Evolutionary conservation across 1,140 invertebrate species (phyloP).

Genomic region (Pseudomyrmex dendroicus): DNA sequence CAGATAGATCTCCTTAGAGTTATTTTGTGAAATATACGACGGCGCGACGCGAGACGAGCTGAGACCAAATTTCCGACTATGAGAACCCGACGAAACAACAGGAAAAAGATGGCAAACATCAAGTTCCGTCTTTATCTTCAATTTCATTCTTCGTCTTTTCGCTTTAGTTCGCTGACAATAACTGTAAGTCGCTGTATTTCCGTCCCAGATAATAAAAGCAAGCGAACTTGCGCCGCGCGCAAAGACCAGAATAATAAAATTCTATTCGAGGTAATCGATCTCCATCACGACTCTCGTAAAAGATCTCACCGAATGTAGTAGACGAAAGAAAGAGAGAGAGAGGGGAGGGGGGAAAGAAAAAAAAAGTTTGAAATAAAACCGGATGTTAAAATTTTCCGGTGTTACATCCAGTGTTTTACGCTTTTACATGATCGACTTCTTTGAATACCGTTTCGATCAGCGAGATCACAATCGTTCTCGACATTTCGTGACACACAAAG

Average conservation of each 20-base stretch:
- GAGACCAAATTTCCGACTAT: constrained; percentile 16
- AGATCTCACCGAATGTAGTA: constrained; percentile 7
- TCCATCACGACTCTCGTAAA: not conserved
- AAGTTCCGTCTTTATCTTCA: constrained; percentile 56
- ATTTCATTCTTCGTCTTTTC: constrained; percentile 63
- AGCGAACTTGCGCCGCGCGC: not conserved
- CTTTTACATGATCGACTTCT: constrained; percentile 24
- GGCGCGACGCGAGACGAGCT: not conserved
- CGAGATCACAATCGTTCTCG: not conserved
- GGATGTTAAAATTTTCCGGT: no score
- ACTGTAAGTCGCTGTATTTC: constrained; percentile 60
- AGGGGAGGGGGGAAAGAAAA: no score
- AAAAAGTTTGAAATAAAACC: no score
- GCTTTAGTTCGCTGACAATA: constrained; percentile 62
- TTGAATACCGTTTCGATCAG: constrained; percentile 26
- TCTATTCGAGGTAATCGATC: constrained; percentile 40
- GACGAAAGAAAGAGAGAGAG: not conserved
- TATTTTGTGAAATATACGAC: not conserved
- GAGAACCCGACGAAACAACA: constrained; percentile 23
- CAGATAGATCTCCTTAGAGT: not conserved
- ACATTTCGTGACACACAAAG: constrained; percentile 4
- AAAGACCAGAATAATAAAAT: constrained; percentile 35
- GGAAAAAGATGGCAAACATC: constrained; percentile 52
- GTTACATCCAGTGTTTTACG: not conserved
- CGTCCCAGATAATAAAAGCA: not conserved